Evolutionary conservation across 1,140 invertebrate species (phyloP).

Genomic region (Latrodectus geometricus): DNA sequence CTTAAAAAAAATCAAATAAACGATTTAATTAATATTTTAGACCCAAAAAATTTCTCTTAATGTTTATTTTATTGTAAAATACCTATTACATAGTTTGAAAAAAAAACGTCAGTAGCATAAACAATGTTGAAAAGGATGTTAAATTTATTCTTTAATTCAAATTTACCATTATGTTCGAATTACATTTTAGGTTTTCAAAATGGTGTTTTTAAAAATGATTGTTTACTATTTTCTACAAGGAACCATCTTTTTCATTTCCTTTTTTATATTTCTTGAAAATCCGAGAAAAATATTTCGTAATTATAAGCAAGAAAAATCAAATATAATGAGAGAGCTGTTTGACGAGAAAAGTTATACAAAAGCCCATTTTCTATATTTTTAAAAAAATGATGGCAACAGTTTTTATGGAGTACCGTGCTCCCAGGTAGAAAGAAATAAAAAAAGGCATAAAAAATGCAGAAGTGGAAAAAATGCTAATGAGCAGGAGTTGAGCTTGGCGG

Average conservation of each 20-base stretch:
- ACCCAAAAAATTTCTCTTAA: too few species aligned
- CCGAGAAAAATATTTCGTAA: slow-evolving; percentile 17
- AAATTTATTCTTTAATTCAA: too few species aligned
- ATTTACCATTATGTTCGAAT: background rate
- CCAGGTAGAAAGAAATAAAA: slow-evolving; percentile 1
- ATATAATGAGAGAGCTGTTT: slow-evolving; percentile 35
- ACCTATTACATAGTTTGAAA: too few species aligned
- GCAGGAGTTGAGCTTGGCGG: background rate
- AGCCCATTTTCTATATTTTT: slow-evolving; percentile 14
- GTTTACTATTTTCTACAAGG: background rate
- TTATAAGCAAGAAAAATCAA: slow-evolving; percentile 43
- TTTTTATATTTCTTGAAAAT: background rate
- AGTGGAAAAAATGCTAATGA: slow-evolving; percentile 38
- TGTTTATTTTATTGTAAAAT: too few species aligned
- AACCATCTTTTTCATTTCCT: background rate
- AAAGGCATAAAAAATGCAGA: background rate
- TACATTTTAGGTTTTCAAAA: background rate
- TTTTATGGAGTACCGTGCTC: slow-evolving; percentile 6
- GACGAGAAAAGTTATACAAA: slow-evolving; percentile 32
- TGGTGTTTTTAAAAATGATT: background rate
- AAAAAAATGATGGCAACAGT: background rate
- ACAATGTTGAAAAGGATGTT: too few species aligned
- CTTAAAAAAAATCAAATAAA: too few species aligned
- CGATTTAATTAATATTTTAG: too few species aligned
- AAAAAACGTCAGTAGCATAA: too few species aligned